Base-by-base conservation (phyloP, 1,140 invertebrate species). In the Drosophila athabasca region DNA sequence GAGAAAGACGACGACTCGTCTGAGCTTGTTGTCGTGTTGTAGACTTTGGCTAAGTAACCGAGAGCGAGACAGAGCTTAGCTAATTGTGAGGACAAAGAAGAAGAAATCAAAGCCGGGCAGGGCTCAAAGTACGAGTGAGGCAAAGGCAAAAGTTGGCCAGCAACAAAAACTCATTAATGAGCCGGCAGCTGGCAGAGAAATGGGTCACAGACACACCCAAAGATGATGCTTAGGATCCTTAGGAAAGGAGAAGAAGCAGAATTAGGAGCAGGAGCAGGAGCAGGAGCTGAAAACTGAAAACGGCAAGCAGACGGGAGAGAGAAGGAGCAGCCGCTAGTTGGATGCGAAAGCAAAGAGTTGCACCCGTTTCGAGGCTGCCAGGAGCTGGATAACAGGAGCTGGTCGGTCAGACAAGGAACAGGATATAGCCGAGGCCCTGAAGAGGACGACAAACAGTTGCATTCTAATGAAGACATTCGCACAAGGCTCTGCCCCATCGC, bases 101-200 rank as follows among this genome's bases (percentile, higher is more conserved):
- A 67, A 52, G 72, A 75, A 67, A 57, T 72, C 76, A 61, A 70
- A 76, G 60, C 55, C 53, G 51, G 45, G 11, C 35, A 13, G 31
- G 7, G 31, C 31, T 31, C 31, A 31, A 13, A 39, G 35, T 39
- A 39, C 9, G 35, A 39, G 35, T 39, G 29, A 65, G 51, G 55
- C 67, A 26, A 48, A 22, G 53, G 41, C 48, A 62, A 58, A 62
- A 59, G 62, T 76, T 58, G 62, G 51, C 26, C 62, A 39, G 35
- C 35, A 78, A 81, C 74, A 87, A 82, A 77, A 68, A 75, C 64
- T 87, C 83, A 85, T 87, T 85, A 85, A 85, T 87, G 83, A 84
- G 76, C 57, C 76, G 50, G 73, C 77, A 80, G 62, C 69, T 70
- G 69, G 60, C 62, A 9, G 24, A 53, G 65, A 87, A 82, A 81